Evolutionary conservation across 1,140 invertebrate species (phyloP), one percentile per base, ranked within the genome.

Genomic region (Lethrus apterus): DNA sequence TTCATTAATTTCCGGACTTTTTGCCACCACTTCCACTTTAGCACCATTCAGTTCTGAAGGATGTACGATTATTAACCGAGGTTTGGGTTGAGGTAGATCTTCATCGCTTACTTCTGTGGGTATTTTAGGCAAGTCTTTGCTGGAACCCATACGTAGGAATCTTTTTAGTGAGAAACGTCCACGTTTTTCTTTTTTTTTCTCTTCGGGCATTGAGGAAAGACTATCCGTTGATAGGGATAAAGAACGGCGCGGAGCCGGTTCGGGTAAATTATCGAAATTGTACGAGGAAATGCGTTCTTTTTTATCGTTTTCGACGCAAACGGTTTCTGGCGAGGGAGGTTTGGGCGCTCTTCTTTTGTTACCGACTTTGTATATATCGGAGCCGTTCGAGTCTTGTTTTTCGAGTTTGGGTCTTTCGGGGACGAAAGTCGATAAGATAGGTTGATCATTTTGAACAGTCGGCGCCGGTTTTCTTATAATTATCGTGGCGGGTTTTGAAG

Each of bases 11-110:
- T 31, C 14, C 13, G 19, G 19, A 1, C 53, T 26, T 21, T 72
- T 71, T 51, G 67, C 66, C 54, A 89, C 73, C 2, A 89, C 84
- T 59, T 89, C 82, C 0, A 88, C 84, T 49, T 65, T 65, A 2
- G 81, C 79, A 8, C 83, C 83, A 64, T 89, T 87, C 11, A 91
- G 72, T 54, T 93, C 87, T 40, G 86, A 69, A 9, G 89, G 89
- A 74, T 93, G 89, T 51, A 92, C 87, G 35, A 93, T 93, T 31
- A 90, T 84, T 7, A 88, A 68, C 13, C 85, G 72, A 0, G 82
- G 81, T 58, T 84, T 83, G 0, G 76, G 75, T 56, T 50, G 24
- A 29, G 51, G 43, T 20, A 56, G 44, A 48, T 43, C 40, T 26
- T 48, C 46, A 9, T 65, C 68, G 1, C 23, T 11, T 3, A 36